Evolutionary conservation across 2,888 invertebrate genomes (phyloP).

Genomic region (Chirona hameri): DNA sequence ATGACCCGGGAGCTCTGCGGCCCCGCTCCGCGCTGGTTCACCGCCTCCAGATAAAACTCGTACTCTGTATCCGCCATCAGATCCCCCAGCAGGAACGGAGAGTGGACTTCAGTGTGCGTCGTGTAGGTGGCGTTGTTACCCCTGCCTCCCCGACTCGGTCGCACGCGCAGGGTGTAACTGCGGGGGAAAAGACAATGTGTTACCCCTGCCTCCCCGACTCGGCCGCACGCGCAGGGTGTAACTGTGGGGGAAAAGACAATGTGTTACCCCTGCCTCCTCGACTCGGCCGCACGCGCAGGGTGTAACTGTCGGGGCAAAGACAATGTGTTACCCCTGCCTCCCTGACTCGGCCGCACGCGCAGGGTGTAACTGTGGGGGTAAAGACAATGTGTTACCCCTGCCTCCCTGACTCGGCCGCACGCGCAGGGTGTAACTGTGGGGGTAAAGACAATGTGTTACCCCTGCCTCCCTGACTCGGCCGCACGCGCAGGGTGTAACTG

Average conservation of each 20-base stretch:
- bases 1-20: conserved; percentile 70
- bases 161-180: not conserved
- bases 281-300: not conserved
- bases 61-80: conserved; percentile 70
- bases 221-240: conserved; percentile 11
- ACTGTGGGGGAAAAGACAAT: not conserved
- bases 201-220: not conserved
- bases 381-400: no score
- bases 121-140: conserved; percentile 31
- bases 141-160: not conserved
- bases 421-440: no score
- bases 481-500: no score
- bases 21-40: conserved; percentile 73
- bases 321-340: not conserved
- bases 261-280: not conserved
- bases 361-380: not conserved
- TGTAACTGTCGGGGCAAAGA: not conserved
- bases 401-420: no score
- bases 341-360: not conserved
- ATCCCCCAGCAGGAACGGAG: conserved; percentile 70
- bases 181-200: no score
- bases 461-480: no score
- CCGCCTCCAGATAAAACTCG: conserved; percentile 74
- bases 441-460: no score
- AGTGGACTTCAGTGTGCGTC: conserved; percentile 34